Percentiles rank a stretch among this genome's conserved stretches.
Evolutionary conservation across 2,113 vertebrate genomes (phyloP).

Genomic region (Pachyramphus minor): DNA sequence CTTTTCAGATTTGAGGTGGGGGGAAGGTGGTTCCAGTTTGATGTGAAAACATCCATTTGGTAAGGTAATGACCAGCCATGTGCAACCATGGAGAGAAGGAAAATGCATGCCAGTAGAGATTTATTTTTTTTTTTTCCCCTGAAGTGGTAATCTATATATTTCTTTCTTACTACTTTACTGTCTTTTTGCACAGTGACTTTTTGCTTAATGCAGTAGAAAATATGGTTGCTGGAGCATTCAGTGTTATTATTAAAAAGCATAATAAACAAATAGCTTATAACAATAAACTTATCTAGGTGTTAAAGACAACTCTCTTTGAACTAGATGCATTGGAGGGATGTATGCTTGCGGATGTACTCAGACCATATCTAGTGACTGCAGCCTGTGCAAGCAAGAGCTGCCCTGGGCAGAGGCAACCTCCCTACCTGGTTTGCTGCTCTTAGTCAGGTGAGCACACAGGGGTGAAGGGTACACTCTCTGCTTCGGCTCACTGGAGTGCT

Average conservation of each 20-base stretch:
- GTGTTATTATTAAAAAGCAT: neutral
- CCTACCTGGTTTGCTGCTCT: neutral
- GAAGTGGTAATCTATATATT: neutral
- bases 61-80: neutral
- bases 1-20: neutral
- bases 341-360: neutral
- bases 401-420: neutral
- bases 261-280: neutral
- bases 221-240: neutral
- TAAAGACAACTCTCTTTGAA: neutral
- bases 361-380: neutral
- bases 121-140: neutral
- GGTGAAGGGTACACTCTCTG: neutral
- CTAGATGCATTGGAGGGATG: neutral
- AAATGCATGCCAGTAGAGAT: neutral
- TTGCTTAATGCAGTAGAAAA: neutral
- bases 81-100: neutral
- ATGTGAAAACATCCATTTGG: neutral
- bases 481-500: neutral
- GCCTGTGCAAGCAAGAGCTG: neutral
- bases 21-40: too few relatives aligned
- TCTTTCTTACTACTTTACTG: neutral
- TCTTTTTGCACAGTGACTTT: neutral
- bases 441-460: accelerated
- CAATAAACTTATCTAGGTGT: neutral